Conservation (phyloP, 2,888 invertebrate species). For the Dryococelus australis region DNA sequence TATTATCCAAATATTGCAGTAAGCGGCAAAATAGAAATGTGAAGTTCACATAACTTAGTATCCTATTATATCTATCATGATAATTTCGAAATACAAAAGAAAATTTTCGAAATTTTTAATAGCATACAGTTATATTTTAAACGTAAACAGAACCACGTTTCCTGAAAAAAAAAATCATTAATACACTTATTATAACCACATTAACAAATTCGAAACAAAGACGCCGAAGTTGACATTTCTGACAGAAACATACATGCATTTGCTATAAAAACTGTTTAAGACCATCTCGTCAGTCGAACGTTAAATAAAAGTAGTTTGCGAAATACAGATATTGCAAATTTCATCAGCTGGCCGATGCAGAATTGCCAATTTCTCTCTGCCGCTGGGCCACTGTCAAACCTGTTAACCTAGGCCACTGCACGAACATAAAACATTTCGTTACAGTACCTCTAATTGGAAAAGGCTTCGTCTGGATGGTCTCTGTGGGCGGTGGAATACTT, state of each 20-base stretch:
- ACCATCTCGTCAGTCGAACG: not conserved
- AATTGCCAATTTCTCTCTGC: not conserved
- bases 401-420: slow-evolving; percentile 27
- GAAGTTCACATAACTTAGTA: too few relatives aligned
- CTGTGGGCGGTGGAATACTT: slow-evolving; percentile 73
- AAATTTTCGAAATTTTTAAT: too few relatives aligned
- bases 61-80: too few relatives aligned
- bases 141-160: too few relatives aligned
- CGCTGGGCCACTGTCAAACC: not conserved
- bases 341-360: not conserved
- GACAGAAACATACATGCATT: not conserved
- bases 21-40: too few relatives aligned
- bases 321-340: not conserved
- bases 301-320: not conserved
- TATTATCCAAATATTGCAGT: too few relatives aligned
- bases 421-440: slow-evolving; percentile 50
- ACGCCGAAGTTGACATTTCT: not conserved
- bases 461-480: slow-evolving; percentile 88
- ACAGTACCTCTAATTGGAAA: slow-evolving; percentile 80
- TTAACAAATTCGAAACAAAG: not conserved
- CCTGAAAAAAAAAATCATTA: too few relatives aligned
- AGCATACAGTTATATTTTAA: too few relatives aligned
- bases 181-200: too few relatives aligned
- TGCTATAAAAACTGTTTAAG: not conserved
- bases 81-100: too few relatives aligned